These are phyloP conservation scores for Caenorhabditis briggsae DNA, from an alignment of 1,140 invertebrate genomes.

Conservation along the genomic window DNA sequence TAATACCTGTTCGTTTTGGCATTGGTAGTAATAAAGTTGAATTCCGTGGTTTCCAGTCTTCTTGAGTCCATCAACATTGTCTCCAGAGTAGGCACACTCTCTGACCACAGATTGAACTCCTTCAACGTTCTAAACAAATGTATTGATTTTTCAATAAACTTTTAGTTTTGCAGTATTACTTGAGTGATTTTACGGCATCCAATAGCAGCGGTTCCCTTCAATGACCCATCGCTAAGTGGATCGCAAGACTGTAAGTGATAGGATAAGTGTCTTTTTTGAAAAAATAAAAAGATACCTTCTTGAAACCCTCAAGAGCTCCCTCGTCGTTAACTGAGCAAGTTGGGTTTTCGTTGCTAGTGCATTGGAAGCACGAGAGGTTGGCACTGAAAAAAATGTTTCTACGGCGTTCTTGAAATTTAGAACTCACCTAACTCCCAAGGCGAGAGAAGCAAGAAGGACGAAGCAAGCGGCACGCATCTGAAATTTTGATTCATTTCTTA, in stretches of 20 bases:
- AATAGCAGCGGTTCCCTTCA: constrained; percentile 56
- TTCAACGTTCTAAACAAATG: constrained; percentile 58
- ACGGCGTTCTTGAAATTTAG: neutral
- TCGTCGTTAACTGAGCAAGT: constrained; percentile 65
- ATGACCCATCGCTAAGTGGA: constrained; percentile 46
- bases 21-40: constrained; percentile 67
- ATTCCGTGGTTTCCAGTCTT: constrained; percentile 70
- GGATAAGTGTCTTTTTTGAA: neutral
- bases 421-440: constrained; percentile 43
- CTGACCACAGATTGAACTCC: constrained; percentile 62
- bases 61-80: constrained; percentile 65
- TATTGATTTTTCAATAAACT: neutral
- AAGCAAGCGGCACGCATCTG: constrained; percentile 33
- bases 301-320: constrained; percentile 39
- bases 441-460: constrained; percentile 43
- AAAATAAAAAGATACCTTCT: constrained; percentile 57
- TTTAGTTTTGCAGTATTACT: neutral
- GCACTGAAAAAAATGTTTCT: constrained; percentile 1
- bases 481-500: too few relatives aligned
- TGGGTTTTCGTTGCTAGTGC: constrained; percentile 54
- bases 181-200: constrained; percentile 69
- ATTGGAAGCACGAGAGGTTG: constrained; percentile 38
- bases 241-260: constrained; percentile 47
- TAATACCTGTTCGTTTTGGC: constrained; percentile 60
- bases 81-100: constrained; percentile 68